Conservation (phyloP, 2,888 invertebrate species). For the Cepaea hortensis region DNA sequence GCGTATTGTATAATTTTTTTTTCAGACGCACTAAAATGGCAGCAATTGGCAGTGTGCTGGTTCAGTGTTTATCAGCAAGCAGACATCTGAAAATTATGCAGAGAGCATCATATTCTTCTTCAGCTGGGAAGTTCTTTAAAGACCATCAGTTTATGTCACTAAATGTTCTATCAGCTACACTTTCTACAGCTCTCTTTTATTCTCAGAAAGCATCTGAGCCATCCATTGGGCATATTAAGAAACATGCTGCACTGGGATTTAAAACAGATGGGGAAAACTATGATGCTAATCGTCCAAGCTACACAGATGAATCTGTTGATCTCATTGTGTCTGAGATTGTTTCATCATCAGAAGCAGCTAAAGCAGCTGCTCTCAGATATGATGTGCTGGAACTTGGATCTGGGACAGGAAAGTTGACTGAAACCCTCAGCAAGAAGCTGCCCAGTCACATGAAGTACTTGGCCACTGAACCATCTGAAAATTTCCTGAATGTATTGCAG, state of each 20-base stretch:
- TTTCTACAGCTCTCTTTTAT: background rate
- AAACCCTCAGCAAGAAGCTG: constrained; percentile 32
- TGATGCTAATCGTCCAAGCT: constrained; percentile 58
- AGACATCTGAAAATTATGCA: background rate
- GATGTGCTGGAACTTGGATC: constrained; percentile 64
- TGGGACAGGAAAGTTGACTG: constrained; percentile 65
- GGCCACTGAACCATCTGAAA: constrained; percentile 61
- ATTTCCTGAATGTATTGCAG: constrained; percentile 56
- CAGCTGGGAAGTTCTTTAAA: background rate
- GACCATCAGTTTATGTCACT: background rate
- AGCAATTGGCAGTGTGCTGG: background rate
- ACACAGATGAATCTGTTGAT: constrained; percentile 58
- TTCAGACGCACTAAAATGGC: background rate
- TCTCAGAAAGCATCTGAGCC: background rate
- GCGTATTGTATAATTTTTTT: constrained; percentile 50
- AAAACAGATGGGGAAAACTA: constrained; percentile 54
- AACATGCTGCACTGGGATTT: constrained; percentile 29
- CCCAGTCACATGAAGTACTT: constrained; percentile 50
- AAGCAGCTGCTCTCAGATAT: constrained; percentile 34
- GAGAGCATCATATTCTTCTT: background rate
- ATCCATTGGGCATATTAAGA: background rate
- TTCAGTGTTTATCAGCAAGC: background rate
- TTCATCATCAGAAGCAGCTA: background rate
- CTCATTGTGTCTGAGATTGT: constrained; percentile 12
- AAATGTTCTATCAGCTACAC: background rate